These are phyloP conservation scores for Trichopoda pennipes DNA, from an alignment of 2,888 invertebrate species.

Conservation along the genomic window DNA sequence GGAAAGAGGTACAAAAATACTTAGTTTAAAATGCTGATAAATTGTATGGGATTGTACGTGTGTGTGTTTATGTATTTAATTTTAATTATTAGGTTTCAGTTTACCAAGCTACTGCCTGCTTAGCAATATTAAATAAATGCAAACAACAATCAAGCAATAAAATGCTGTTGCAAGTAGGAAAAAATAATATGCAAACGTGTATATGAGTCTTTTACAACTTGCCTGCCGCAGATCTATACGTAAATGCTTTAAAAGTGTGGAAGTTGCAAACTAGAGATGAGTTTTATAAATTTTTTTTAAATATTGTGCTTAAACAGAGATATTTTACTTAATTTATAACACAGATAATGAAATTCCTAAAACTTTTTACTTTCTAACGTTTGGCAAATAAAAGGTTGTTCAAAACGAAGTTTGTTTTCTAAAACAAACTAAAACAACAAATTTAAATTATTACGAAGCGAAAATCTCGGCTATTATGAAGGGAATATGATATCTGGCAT, in stretches of 20 bases:
- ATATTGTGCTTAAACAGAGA: no score
- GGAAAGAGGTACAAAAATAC: slow-evolving; percentile 3
- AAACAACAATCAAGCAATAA: slow-evolving; percentile 65
- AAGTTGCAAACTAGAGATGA: slow-evolving; percentile 1
- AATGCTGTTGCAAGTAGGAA: slow-evolving; percentile 24
- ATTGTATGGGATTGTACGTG: not conserved
- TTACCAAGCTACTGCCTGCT: slow-evolving; percentile 11
- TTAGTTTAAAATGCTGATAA: not conserved
- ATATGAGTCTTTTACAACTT: slow-evolving; percentile 16
- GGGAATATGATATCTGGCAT: no score
- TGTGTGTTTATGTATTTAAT: slow-evolving; percentile 37
- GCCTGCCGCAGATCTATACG: slow-evolving; percentile 10
- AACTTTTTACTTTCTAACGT: no score
- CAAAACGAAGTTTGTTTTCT: no score
- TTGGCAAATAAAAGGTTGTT: no score
- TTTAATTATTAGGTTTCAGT: slow-evolving; percentile 58
- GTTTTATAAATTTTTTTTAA: not conserved
- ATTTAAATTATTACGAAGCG: no score
- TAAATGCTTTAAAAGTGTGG: not conserved
- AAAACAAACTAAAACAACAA: no score
- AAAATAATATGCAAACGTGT: slow-evolving; percentile 46
- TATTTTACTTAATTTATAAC: no score
- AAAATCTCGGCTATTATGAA: no score
- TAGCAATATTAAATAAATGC: slow-evolving; percentile 47
- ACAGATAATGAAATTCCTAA: no score